Base-by-base conservation (phyloP, 2,888 invertebrate species). In the Nebria brevicollis region DNA sequence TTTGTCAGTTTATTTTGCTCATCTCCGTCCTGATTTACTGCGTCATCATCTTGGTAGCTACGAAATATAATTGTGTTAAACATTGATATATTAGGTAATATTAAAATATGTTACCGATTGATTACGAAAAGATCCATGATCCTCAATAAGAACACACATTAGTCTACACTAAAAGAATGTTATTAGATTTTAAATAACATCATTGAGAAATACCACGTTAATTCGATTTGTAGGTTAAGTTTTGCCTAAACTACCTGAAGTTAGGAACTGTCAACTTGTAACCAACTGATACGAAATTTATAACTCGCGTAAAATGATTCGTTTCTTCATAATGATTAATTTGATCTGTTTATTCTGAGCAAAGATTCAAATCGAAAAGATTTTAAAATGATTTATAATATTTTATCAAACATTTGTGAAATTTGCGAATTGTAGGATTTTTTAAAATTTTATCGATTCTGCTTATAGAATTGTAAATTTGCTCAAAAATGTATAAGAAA, bases 121-220 rank as follows among this genome's bases (percentile, higher is more conserved):
- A 94, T 91, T 83, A 94, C 91, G 86, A 94, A 94, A 84, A 94
- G 90, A 89, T 94, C 94, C 94, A 94, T 94, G 84, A 77, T 84
- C 54, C 77, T 54, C 8, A 54, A 54, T 54, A 11, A 54, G 8
- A 54, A 7, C 8, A 13, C 11, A 54, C 8, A 7, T 54, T 11
- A 11, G 8, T 11, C 54, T 54, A 54, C 54, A 34, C 34, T 34
- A 5, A 34, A 34, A 34, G 34, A 34, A 34, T 34, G 34, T 34
- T 34, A 4, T 34, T 34, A 34, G 34, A 34, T 34, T 34, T 34
- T 54, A 54, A 54, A 54, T 54, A 11, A 54, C 54, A 11, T 7
- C 4, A 54, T 54, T 54, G 54, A 34, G 7, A 54, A 54, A 3
- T 54, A 54, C 8, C 54, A 54, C 54, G 54, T 54, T 54, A 2